Percentiles rank a stretch among this genome's conserved stretches.
Evolutionary conservation across 2,113 vertebrate genomes (phyloP).

Genomic region (Eptesicus fuscus): DNA sequence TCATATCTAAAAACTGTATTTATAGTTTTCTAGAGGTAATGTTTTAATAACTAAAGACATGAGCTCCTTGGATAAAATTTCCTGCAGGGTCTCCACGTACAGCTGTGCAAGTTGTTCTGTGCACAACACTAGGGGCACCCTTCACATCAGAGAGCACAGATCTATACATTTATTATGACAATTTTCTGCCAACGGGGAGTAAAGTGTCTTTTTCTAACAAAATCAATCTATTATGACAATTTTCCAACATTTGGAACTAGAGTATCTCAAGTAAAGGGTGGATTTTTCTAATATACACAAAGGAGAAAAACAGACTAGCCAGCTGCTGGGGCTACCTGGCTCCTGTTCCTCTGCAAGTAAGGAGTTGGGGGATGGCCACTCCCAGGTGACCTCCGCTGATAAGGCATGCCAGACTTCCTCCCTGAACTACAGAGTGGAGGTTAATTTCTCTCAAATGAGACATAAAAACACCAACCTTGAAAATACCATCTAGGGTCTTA

Average conservation of each 20-base stretch:
- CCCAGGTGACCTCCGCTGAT: not conserved
- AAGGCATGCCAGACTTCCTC: not conserved
- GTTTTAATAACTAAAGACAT: slow-evolving; percentile 3
- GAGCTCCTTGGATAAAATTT: not conserved
- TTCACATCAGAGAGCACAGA: not conserved
- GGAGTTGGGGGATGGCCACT: not conserved
- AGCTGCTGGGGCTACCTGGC: not conserved
- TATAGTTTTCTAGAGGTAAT: not conserved
- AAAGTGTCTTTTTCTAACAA: slow-evolving; percentile 12
- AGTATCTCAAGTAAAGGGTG: not conserved
- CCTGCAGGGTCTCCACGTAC: not conserved
- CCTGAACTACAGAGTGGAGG: not conserved
- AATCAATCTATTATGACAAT: slow-evolving; percentile 1
- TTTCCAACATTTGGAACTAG: not conserved
- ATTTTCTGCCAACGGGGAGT: not conserved
- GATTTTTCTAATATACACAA: not conserved
- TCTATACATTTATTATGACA: not conserved
- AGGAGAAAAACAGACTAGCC: not conserved
- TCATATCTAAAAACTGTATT: not conserved
- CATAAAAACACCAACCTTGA: slow-evolving; percentile 15
- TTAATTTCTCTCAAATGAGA: slow-evolving; percentile 18
- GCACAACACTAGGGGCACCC: not conserved
- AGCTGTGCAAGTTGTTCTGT: not conserved
- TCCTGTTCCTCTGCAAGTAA: not conserved
- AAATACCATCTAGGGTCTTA: not conserved